Evolutionary conservation across 2,797 vertebrate species (phyloP).

Genomic region (Rhynchonycteris naso): DNA sequence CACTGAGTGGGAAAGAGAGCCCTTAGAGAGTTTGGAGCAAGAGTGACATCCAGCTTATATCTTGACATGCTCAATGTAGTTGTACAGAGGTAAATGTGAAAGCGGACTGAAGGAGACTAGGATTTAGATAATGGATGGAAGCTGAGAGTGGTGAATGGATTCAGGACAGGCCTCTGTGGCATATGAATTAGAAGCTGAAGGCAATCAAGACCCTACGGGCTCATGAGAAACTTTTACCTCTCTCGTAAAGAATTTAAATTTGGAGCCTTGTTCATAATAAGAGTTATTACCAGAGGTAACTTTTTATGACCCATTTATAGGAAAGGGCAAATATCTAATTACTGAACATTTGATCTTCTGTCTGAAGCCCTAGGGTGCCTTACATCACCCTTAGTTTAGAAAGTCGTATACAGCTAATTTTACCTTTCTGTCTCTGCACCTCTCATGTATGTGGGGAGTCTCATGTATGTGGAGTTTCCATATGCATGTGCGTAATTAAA

Average conservation of each 20-base stretch:
- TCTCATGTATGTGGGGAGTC: background rate
- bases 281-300: no score
- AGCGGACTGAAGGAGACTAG: background rate
- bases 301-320: no score
- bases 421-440: background rate
- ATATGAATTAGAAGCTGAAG: background rate
- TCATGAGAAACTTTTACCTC: background rate
- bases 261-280: no score
- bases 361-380: background rate
- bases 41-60: background rate
- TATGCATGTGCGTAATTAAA: background rate
- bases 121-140: background rate
- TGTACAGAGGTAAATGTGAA: background rate
- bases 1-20: background rate
- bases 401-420: background rate
- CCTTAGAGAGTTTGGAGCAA: background rate
- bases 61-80: background rate
- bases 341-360: no score
- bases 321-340: no score
- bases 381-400: background rate
- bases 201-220: background rate
- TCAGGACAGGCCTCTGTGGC: background rate
- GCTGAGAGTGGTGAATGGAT: background rate
- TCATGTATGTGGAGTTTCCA: no score
- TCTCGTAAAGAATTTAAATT: no score